A percentile compares a stretch with the other conserved stretches of the same genome.
Evolutionary conservation across 2,888 invertebrate species (phyloP).

Genomic region (Arenicola marina): DNA sequence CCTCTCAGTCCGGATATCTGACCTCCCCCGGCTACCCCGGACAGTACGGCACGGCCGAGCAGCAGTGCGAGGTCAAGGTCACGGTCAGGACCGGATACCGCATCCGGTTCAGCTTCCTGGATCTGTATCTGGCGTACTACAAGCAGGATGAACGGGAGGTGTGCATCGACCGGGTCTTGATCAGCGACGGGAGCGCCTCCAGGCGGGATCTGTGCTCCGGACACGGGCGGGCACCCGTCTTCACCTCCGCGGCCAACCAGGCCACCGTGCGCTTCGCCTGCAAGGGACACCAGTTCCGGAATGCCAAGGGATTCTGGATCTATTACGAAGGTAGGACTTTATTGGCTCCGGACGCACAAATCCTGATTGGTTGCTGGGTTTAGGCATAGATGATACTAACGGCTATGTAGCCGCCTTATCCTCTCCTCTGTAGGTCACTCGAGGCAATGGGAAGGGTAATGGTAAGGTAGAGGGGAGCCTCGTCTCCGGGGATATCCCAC

Average conservation of each 20-base stretch:
- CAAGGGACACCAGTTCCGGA: slow-evolving; percentile 7
- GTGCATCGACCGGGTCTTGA: slow-evolving; percentile 11
- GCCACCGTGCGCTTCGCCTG: slow-evolving; percentile 21
- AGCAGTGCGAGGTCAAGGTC: neutral
- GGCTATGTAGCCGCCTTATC: too few species aligned
- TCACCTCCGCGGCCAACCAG: slow-evolving; percentile 13
- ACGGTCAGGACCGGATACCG: neutral
- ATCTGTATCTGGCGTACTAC: slow-evolving; percentile 18
- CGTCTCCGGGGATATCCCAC: too few species aligned
- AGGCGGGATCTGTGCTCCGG: slow-evolving; percentile 21
- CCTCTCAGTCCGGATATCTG: slow-evolving; percentile 13
- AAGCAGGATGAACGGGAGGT: slow-evolving; percentile 10
- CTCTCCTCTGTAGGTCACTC: too few species aligned
- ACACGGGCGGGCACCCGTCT: slow-evolving; percentile 9
- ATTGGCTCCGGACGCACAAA: too few species aligned
- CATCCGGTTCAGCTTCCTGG: slow-evolving; percentile 14
- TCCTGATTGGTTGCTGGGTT: too few species aligned
- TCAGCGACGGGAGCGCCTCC: neutral
- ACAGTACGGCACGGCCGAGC: slow-evolving; percentile 15
- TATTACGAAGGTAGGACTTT: slow-evolving; percentile 30
- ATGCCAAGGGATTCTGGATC: slow-evolving; percentile 29
- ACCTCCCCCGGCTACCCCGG: slow-evolving; percentile 23
- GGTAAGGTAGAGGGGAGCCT: too few species aligned
- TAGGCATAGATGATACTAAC: too few species aligned
- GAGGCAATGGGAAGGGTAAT: too few species aligned